Evolutionary conservation across 2,888 invertebrate genomes (phyloP).

Genomic region (Rhaphigaster nebulosa): DNA sequence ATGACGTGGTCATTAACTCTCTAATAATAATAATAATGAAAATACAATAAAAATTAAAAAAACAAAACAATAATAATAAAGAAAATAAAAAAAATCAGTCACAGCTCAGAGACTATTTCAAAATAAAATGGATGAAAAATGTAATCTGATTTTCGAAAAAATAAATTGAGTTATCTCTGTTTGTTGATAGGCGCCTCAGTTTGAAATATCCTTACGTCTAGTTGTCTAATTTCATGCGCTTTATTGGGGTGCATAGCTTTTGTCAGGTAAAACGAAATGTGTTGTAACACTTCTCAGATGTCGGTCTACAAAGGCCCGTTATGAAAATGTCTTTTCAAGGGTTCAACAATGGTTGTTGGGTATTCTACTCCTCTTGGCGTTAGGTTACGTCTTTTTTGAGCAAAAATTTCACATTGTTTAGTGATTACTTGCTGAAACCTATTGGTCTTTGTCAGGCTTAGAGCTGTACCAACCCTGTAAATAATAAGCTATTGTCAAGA

Average conservation of each 20-base stretch:
- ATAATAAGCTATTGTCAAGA: background rate
- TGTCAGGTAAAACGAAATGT: background rate
- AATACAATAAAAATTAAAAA: too few relatives aligned
- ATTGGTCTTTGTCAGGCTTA: background rate
- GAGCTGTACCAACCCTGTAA: background rate
- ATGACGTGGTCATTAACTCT: too few relatives aligned
- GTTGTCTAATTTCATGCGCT: background rate
- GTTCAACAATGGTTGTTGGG: slow-evolving; percentile 12
- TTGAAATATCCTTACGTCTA: background rate
- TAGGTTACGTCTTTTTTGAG: slow-evolving; percentile 4
- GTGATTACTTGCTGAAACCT: background rate
- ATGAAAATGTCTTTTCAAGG: slow-evolving; percentile 25
- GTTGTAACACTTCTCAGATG: slow-evolving; percentile 6
- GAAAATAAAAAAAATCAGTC: too few relatives aligned
- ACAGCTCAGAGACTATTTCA: too few relatives aligned
- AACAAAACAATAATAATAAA: too few relatives aligned
- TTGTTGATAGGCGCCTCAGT: too few relatives aligned
- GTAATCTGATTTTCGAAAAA: too few relatives aligned
- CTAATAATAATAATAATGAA: too few relatives aligned
- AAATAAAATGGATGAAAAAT: too few relatives aligned
- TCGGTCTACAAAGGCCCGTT: background rate
- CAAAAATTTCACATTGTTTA: background rate
- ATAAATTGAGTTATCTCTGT: too few relatives aligned
- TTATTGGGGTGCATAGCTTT: background rate
- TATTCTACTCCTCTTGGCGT: background rate